phyloP scores from a whole-genome alignment of 2,888 invertebrate species.

The Gnatocerus cornutus region DNA sequence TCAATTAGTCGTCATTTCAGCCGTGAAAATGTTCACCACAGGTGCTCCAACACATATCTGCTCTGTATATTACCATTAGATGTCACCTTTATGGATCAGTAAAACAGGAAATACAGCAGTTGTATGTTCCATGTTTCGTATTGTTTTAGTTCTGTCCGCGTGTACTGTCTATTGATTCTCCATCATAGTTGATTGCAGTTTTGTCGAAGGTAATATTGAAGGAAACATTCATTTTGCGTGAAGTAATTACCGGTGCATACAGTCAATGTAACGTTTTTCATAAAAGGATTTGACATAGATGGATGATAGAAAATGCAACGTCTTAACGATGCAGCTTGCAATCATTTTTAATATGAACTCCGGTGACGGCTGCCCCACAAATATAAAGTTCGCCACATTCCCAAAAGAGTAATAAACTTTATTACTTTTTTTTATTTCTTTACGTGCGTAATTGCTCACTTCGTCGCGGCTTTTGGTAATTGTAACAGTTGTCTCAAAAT shows the following conservation, averaged over 20 bases:
- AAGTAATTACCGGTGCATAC: conserved; percentile 6
- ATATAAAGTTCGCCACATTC: conserved; percentile 25
- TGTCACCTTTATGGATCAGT: conserved; percentile 28
- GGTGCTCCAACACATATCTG: conserved; percentile 39
- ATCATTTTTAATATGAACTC: conserved; percentile 11
- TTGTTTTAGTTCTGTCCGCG: neutral
- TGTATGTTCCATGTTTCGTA: conserved; percentile 1
- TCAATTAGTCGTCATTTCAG: conserved; percentile 38
- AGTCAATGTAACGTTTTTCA: neutral
- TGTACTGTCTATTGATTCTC: conserved; percentile 9
- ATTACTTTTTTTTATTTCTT: conserved; percentile 32
- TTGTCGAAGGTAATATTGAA: conserved; percentile 5
- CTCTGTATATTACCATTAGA: conserved; percentile 22
- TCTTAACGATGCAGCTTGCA: conserved; percentile 9
- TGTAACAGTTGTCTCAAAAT: conserved; percentile 25
- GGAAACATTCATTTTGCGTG: conserved; percentile 12
- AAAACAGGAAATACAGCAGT: conserved; percentile 18
- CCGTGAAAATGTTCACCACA: conserved; percentile 40
- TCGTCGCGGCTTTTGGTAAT: conserved; percentile 21
- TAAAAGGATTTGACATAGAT: conserved; percentile 8
- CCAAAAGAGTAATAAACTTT: conserved; percentile 23
- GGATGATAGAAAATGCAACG: neutral
- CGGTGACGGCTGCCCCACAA: conserved; percentile 1
- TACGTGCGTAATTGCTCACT: conserved; percentile 31
- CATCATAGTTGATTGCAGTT: conserved; percentile 5